Evolutionary conservation across 1,140 invertebrate species (phyloP), one percentile per base, ranked within the genome.

Genomic region (Chrysomallon squamiferum): DNA sequence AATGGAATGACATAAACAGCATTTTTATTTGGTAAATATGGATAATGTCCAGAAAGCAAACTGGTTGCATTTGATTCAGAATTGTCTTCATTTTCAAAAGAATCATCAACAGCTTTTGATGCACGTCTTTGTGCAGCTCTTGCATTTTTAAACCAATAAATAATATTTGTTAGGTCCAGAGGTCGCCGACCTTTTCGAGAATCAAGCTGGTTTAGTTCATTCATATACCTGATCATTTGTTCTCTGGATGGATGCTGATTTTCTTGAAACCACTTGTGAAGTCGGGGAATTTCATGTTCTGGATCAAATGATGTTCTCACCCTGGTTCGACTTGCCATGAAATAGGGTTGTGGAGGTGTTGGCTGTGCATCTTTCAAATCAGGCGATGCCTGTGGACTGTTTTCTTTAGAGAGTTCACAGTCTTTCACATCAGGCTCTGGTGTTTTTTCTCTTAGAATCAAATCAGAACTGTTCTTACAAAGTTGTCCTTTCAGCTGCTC

Each of bases 61-160:
- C 59, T 50, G 50, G 29, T 58, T 33, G 63, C 45, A 43, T 49
- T 68, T 27, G 63, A 60, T 0, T 74, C 73, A 32, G 65, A 59
- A 27, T 73, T 73, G 38, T 81, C 79, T 54, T 78, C 76, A 58
- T 76, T 68, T 30, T 81, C 79, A 74, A 73, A 77, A 15, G 77
- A 77, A 33, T 76, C 73, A 38, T 81, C 78, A 9, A 72, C 59
- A 52, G 63, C 73, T 64, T 76, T 78, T 27, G 66, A 86, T 25
- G 86, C 85, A 43, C 95, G 87, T 80, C 97, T 96, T 82, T 95
- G 93, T 2, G 96, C 96, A 11, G 96, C 96, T 60, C 96, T 88
- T 0, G 96, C 95, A 82, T 99, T 98, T 85, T 98, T 99, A 83
- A 99, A 98, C 96, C 96, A 98, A 84, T 98, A 98, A 25, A 98